Percentiles rank a stretch among this genome's conserved stretches.
Conservation (phyloP, 1,140 invertebrate species). For the Calephelis virginiensis region DNA sequence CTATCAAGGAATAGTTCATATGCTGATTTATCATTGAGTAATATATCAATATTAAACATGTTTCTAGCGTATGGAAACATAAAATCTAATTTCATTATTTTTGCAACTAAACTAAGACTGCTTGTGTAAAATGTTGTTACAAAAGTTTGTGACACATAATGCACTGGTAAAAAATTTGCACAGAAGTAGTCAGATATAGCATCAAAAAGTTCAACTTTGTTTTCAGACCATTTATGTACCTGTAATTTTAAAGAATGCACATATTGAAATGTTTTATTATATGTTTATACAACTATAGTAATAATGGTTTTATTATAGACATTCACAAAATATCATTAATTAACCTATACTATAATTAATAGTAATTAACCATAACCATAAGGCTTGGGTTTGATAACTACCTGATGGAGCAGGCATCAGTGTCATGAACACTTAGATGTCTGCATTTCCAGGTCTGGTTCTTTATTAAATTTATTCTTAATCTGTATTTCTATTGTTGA, state of each 20-base stretch:
- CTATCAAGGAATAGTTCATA: conserved; percentile 45
- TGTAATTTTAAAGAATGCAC: conserved; percentile 40
- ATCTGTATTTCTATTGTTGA: too few relatives aligned
- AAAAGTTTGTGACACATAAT: conserved; percentile 39
- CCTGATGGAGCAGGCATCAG: too few relatives aligned
- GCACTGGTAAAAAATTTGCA: conserved; percentile 47
- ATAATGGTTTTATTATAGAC: too few relatives aligned
- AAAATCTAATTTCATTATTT: conserved; percentile 59
- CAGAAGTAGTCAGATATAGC: conserved; percentile 47
- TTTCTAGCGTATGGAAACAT: conserved; percentile 53
- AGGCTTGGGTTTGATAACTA: too few relatives aligned
- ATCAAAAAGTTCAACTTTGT: conserved; percentile 44
- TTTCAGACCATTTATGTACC: conserved; percentile 55
- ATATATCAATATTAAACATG: conserved; percentile 56
- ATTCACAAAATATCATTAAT: too few relatives aligned
- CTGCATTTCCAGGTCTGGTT: too few relatives aligned
- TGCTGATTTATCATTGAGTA: conserved; percentile 61
- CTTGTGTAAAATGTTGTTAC: conserved; percentile 56
- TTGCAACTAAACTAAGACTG: conserved; percentile 46
- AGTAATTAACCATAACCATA: too few relatives aligned
- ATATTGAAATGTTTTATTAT: not conserved
- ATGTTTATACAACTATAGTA: too few relatives aligned
- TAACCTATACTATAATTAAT: too few relatives aligned
- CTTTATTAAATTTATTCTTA: too few relatives aligned
- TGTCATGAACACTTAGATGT: too few relatives aligned